phyloP scores from a whole-genome alignment of 2,113 vertebrate genomes.

The Odontophorus gujanensis region DNA sequence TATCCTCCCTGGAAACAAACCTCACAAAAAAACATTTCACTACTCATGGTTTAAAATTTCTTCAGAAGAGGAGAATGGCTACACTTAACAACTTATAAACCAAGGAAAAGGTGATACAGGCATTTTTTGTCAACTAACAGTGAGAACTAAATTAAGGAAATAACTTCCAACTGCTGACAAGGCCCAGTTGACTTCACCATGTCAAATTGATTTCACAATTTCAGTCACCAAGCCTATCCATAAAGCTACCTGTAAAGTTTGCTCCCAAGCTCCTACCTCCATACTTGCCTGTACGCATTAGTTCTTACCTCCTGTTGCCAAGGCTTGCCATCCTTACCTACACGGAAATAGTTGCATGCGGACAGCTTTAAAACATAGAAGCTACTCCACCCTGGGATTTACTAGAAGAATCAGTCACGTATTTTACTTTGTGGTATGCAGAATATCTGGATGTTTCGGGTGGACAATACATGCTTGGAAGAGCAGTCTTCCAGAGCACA shows the following conservation, averaged over 20 bases:
- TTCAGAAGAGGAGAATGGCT: background rate
- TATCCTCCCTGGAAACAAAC: background rate
- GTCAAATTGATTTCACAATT: background rate
- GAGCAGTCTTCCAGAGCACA: background rate
- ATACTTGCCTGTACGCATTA: fast-evolving
- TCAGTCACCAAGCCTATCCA: background rate
- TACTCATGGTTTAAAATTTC: background rate
- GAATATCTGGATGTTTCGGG: fast-evolving
- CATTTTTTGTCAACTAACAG: background rate
- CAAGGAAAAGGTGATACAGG: fast-evolving
- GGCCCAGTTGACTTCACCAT: background rate
- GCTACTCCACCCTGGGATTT: background rate
- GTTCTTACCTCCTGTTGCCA: background rate
- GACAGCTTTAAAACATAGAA: background rate
- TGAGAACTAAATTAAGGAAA: background rate
- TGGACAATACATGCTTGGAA: fast-evolving
- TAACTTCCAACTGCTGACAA: background rate
- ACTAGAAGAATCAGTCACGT: fast-evolving
- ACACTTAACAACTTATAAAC: background rate
- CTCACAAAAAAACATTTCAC: fast-evolving
- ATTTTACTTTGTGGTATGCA: background rate
- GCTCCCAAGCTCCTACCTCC: background rate
- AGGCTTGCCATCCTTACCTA: background rate
- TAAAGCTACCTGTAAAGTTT: background rate
- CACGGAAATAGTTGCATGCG: fast-evolving